phyloP scores from a whole-genome alignment of 2,113 vertebrate species.

The Pantherophis guttatus region DNA sequence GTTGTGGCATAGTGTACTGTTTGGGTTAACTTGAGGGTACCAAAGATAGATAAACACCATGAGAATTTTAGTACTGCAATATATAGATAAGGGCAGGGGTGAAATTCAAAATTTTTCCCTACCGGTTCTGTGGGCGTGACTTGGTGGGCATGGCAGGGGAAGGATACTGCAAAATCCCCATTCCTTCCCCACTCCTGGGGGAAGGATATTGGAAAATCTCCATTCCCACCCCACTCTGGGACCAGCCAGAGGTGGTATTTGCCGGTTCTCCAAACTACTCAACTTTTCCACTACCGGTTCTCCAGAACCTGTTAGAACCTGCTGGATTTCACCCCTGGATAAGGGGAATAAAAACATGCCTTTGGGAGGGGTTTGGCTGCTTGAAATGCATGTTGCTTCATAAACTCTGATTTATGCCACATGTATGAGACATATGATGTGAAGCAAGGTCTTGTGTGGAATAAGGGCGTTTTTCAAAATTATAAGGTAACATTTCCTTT shows the following conservation, averaged over 20 bases:
- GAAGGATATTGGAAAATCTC: too few species aligned
- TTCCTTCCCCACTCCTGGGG: too few species aligned
- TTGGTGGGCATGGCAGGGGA: too few species aligned
- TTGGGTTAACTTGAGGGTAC: neutral
- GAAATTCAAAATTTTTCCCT: too few species aligned
- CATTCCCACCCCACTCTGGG: too few species aligned
- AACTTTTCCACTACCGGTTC: too few species aligned
- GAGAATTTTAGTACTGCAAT: neutral
- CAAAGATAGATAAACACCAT: neutral
- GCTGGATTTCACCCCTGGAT: too few species aligned
- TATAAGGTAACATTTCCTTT: neutral
- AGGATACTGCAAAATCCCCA: too few species aligned
- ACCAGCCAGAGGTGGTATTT: too few species aligned
- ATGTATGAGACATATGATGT: neutral
- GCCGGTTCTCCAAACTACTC: too few species aligned
- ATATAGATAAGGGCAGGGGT: neutral
- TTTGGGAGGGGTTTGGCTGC: neutral
- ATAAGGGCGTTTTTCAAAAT: neutral
- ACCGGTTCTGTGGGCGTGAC: too few species aligned
- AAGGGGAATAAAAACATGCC: neutral
- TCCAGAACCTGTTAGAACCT: too few species aligned
- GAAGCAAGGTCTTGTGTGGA: neutral
- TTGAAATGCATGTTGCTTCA: neutral
- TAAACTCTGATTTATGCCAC: neutral
- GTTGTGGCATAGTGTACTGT: neutral